phyloP scores from a whole-genome alignment of 2,113 vertebrate species.

The Corapipo altera region DNA sequence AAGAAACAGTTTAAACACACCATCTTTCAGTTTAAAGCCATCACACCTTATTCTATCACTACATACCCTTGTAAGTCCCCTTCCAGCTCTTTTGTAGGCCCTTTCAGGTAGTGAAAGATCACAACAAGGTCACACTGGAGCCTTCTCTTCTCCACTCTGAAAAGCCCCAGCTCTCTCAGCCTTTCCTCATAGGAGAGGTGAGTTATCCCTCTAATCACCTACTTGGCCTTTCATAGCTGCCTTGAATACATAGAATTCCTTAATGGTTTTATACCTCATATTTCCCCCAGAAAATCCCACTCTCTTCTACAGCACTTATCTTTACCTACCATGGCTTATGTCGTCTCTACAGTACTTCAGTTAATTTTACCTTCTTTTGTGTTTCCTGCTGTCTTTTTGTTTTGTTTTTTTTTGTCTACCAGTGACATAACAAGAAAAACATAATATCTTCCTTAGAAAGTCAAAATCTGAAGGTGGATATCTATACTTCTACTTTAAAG shows the following conservation, averaged over 20 bases:
- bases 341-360: background rate
- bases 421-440: background rate
- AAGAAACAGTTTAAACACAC: background rate
- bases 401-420: rapidly evolving
- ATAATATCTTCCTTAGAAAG: background rate
- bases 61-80: background rate
- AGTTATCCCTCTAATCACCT: background rate
- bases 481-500: background rate
- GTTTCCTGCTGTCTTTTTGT: background rate
- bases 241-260: background rate
- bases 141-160: background rate
- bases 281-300: background rate
- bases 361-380: background rate
- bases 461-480: background rate
- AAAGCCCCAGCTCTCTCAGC: background rate
- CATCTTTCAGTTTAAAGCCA: background rate
- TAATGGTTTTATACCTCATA: background rate
- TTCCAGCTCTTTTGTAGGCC: background rate
- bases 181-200: background rate
- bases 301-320: background rate
- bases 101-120: background rate
- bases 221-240: background rate
- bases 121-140: background rate
- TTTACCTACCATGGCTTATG: background rate
- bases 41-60: background rate